Conservation (phyloP, 2,113 vertebrate species). For the Elgaria multicarinata region DNA sequence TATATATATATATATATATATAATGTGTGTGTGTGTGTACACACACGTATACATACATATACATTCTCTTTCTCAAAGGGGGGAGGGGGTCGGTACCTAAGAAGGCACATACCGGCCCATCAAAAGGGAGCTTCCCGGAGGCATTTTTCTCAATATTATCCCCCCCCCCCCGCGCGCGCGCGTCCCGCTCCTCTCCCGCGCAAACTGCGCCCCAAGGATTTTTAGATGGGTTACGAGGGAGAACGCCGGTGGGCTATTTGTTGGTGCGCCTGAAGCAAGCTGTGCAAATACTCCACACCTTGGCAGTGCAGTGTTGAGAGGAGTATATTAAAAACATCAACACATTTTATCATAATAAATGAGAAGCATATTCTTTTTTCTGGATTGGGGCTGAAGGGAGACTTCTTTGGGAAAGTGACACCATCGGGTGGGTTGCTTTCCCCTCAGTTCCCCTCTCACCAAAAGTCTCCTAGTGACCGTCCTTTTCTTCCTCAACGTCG, state of each 20-base stretch:
- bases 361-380: not conserved
- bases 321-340: not conserved
- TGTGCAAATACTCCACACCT: not conserved
- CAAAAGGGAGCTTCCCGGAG: not conserved
- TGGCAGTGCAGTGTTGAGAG: not conserved
- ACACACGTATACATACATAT: not conserved
- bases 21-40: not conserved
- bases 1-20: not conserved
- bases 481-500: not conserved
- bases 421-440: not conserved
- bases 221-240: not conserved
- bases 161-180: not conserved
- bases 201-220: not conserved
- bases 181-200: no score
- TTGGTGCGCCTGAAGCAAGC: not conserved
- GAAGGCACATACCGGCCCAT: not conserved
- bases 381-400: not conserved
- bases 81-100: not conserved
- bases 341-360: not conserved
- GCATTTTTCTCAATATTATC: not conserved
- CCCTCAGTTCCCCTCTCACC: not conserved
- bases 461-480: accelerated
- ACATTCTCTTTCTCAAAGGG: no score
- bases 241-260: not conserved
- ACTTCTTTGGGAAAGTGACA: not conserved